Evolutionary conservation across 2,113 vertebrate genomes (phyloP).

Genomic region (Cottus gobio): DNA sequence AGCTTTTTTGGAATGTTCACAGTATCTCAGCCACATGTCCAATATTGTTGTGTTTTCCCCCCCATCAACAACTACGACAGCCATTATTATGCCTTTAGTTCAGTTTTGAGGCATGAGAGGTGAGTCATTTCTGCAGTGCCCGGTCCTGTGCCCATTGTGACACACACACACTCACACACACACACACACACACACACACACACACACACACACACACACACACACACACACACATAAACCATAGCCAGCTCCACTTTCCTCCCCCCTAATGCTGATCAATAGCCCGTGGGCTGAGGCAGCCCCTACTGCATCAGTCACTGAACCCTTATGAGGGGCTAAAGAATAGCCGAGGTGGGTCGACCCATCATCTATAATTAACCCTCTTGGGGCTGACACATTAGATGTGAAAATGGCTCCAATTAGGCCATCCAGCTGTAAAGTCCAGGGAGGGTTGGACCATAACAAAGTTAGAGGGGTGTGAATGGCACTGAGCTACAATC

Average conservation of each 20-base stretch:
- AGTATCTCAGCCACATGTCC: not conserved
- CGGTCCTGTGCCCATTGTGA: not conserved
- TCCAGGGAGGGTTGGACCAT: constrained; percentile 34
- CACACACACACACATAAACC: constrained; percentile 13
- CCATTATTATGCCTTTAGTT: constrained; percentile 12
- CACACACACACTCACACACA: constrained; percentile 20
- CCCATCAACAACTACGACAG: not conserved
- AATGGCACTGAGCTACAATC: constrained; percentile 54
- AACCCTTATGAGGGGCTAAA: constrained; percentile 32
- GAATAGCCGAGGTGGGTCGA: constrained; percentile 38
- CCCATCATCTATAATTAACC: constrained; percentile 71
- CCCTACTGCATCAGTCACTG: constrained; percentile 45
- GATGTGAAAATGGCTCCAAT: constrained; percentile 80
- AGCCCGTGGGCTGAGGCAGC: constrained; percentile 53
- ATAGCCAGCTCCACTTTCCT: constrained; percentile 35
- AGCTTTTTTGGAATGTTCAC: not conserved
- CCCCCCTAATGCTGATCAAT: constrained; percentile 59
- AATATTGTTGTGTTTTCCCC: not conserved
- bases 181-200: constrained; percentile 25
- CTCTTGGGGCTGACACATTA: constrained; percentile 69
- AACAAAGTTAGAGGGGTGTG: constrained; percentile 60
- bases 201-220: constrained; percentile 19
- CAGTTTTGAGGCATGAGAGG: constrained; percentile 15
- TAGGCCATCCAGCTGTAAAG: constrained; percentile 70
- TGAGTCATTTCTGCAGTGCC: constrained; percentile 37